Percentiles rank a stretch among this genome's conserved stretches.
phyloP scores from a whole-genome alignment of 92 coral and sea anemone genomes.

The Porites lobata region DNA sequence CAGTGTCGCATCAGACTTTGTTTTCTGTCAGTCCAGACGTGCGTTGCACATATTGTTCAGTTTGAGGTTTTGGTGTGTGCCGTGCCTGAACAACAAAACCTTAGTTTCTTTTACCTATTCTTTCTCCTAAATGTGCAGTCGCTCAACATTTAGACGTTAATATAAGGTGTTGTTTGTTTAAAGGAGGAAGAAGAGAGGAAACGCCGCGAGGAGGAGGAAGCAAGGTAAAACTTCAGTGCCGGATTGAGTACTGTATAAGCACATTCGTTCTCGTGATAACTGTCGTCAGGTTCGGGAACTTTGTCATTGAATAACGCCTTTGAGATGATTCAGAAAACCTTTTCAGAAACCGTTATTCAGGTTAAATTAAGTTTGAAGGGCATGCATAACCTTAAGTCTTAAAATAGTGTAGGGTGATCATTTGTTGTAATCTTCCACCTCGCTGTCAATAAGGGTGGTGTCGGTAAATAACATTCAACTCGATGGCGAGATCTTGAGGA shows the following conservation, averaged over 20 bases:
- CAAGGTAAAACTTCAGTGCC: conserved; percentile 64
- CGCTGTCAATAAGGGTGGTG: not conserved
- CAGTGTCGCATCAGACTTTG: no score
- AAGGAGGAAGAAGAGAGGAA: conserved; percentile 86
- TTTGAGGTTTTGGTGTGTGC: not conserved
- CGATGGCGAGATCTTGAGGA: no score
- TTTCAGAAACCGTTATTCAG: no score
- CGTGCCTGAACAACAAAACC: not conserved
- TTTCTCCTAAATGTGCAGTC: not conserved
- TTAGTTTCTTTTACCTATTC: not conserved
- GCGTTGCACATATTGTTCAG: not conserved
- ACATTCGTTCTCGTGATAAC: no score
- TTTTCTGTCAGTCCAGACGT: not conserved
- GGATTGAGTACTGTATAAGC: no score
- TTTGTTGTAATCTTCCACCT: not conserved
- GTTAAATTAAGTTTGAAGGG: no score
- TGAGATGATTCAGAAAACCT: no score
- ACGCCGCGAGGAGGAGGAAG: conserved; percentile 87
- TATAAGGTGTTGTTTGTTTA: conserved; percentile 15
- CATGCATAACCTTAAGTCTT: no score
- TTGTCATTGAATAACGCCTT: no score
- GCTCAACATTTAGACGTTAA: not conserved
- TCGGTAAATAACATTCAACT: no score
- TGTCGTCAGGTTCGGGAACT: no score
- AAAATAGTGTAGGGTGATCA: no score